Conservation (phyloP, 1,140 invertebrate genomes). For the Drosophila azteca region DNA sequence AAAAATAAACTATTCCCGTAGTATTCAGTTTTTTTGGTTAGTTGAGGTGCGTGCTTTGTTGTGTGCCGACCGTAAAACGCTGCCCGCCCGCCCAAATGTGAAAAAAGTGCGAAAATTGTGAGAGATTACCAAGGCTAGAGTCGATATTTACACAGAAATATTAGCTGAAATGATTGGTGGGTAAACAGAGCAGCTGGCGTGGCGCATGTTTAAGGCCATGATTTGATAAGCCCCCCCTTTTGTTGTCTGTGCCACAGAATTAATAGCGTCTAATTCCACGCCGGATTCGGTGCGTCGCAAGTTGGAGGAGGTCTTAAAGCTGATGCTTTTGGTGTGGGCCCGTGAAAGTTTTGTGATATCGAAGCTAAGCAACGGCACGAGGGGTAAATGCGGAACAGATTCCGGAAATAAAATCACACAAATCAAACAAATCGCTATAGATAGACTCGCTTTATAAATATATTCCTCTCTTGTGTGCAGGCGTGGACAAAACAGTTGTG, state of each 20-base stretch:
- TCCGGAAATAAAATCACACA: slow-evolving; percentile 74
- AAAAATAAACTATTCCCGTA: slow-evolving; percentile 4
- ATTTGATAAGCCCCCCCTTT: slow-evolving; percentile 4
- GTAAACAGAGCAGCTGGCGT: slow-evolving; percentile 54
- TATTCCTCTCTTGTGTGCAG: slow-evolving; percentile 84
- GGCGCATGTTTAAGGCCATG: background rate
- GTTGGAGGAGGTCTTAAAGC: slow-evolving; percentile 90
- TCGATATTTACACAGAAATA: slow-evolving; percentile 56
- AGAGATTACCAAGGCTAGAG: slow-evolving; percentile 18
- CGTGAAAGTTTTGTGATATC: slow-evolving; percentile 88
- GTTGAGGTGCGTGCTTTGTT: slow-evolving; percentile 73
- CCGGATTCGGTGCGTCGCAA: slow-evolving; percentile 87
- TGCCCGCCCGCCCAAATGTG: slow-evolving; percentile 43
- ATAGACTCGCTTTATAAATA: background rate
- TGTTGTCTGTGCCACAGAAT: slow-evolving; percentile 47
- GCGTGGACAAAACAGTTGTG: slow-evolving; percentile 93
- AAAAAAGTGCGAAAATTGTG: slow-evolving; percentile 47
- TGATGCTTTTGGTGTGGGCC: slow-evolving; percentile 92
- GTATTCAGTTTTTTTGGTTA: slow-evolving; percentile 66
- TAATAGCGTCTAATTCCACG: slow-evolving; percentile 82
- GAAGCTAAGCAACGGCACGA: slow-evolving; percentile 85
- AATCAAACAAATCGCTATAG: slow-evolving; percentile 54
- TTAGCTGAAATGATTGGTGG: slow-evolving; percentile 70
- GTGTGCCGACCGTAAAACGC: slow-evolving; percentile 53
- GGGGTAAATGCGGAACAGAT: slow-evolving; percentile 84